These are phyloP conservation scores for Hiodon alosoides DNA, from an alignment of 2,113 vertebrate species.

Conservation along the genomic window DNA sequence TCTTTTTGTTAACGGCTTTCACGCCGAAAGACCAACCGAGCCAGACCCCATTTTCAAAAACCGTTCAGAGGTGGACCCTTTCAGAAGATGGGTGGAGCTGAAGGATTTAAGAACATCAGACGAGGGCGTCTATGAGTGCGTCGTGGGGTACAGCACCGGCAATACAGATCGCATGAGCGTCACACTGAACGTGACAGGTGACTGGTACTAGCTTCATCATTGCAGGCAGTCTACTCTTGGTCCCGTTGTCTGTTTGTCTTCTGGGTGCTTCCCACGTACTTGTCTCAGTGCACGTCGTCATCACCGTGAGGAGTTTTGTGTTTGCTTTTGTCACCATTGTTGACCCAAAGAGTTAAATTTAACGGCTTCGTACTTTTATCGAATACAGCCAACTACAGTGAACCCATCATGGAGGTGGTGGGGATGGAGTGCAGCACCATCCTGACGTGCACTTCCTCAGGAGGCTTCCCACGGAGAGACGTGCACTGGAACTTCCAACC, in stretches of 20 bases:
- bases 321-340: background rate
- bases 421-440: rapidly evolving
- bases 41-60: rapidly evolving
- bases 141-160: background rate
- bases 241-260: background rate
- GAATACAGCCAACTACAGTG: conserved; percentile 38
- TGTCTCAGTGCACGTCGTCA: background rate
- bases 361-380: background rate
- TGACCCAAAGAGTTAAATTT: background rate
- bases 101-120: background rate
- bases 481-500: background rate
- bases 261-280: background rate
- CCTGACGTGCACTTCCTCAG: conserved; percentile 30
- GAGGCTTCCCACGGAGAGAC: conserved; percentile 16
- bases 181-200: conserved; percentile 30
- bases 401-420: background rate
- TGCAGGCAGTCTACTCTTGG: background rate
- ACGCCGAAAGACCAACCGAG: rapidly evolving
- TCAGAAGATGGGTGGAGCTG: background rate
- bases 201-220: background rate
- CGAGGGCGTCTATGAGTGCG: conserved; percentile 16
- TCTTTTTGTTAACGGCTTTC: conserved; percentile 18
- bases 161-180: rapidly evolving
- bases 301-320: background rate
- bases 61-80: background rate